phyloP scores from a whole-genome alignment of 2,888 invertebrate genomes.

The Drosophila leonis region DNA sequence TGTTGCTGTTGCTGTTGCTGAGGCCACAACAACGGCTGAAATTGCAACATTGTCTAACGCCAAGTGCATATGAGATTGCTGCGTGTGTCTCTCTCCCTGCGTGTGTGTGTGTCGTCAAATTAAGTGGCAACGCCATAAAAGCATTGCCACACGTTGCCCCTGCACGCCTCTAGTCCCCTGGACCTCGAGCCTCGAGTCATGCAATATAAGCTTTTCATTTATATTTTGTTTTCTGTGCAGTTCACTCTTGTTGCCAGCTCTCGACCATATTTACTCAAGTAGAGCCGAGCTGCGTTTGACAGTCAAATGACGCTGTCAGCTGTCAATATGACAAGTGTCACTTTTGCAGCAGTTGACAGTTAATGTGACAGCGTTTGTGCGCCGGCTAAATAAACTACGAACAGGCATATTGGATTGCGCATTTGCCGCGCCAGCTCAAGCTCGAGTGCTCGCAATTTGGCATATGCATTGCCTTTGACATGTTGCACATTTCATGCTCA shows the following conservation, averaged over 20 bases:
- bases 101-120: constrained; percentile 57
- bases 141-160: constrained; percentile 58
- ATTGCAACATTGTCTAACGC: constrained; percentile 78
- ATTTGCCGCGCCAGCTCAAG: constrained; percentile 20
- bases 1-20: constrained; percentile 33
- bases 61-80: constrained; percentile 56
- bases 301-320: constrained; percentile 84
- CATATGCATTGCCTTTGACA: constrained; percentile 22
- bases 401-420: constrained; percentile 78
- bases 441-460: constrained; percentile 16
- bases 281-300: constrained; percentile 68
- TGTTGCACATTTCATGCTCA: constrained; percentile 24
- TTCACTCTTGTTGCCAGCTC: constrained; percentile 36
- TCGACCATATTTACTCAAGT: constrained; percentile 49
- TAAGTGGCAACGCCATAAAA: constrained; percentile 76
- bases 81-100: constrained; percentile 1
- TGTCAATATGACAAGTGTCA: constrained; percentile 85
- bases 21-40: constrained; percentile 55
- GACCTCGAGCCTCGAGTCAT: neutral
- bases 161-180: neutral
- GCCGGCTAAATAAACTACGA: constrained; percentile 74
- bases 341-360: constrained; percentile 83
- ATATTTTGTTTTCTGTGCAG: constrained; percentile 8
- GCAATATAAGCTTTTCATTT: constrained; percentile 20
- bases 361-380: constrained; percentile 79